Evolutionary conservation across 2,797 vertebrate genomes (phyloP), one percentile per base, ranked within the genome.

Genomic region (Luscinia megarhynchos): DNA sequence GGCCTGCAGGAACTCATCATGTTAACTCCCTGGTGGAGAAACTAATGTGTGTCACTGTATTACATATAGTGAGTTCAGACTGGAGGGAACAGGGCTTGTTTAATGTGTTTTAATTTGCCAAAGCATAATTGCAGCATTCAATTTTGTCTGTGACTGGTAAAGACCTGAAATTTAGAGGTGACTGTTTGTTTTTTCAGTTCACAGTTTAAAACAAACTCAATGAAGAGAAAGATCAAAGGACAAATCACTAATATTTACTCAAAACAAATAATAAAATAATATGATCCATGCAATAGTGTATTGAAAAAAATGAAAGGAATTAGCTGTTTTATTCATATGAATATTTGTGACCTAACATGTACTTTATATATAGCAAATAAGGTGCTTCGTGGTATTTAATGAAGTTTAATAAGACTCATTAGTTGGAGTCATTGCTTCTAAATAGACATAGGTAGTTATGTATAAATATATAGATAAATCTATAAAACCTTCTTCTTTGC

Each of bases 241-340:
- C 12, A 67, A 66, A 43, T n/a, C 12, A 40, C 6, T 74, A 50
- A 20, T 59, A 59, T 64, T 90, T 68, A 34, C 18, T 51, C 7
- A 69, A 62, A 80, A 61, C 4, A 72, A 67, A n/a, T 17, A 73
- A 18, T 18, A 69, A 27, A 7, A 12, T 26, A 50, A 36, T 41
- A 7, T 1, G 6, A 43, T 57, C 6, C 0, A 0, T 68, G 11
- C 10, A 58, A n/a, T 30, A 73, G 1, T 1, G 9, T 24, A 61
- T 23, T 61, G 15, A 38, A 84, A 59, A 59, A 69, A 70, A 58
- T 41, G 21, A 38, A 54, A 38, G 14, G 1, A 7, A 68, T 19
- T 15, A 36, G n/a, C 5, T 64, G 2, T n/a, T 81, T 57, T 12
- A 7, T 41, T 75, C 11, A 15, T 36, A 26, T 27, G 5, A 50